Evolutionary conservation across 1,140 invertebrate genomes (phyloP).

Genomic region (Drosophila kurseongensis): DNA sequence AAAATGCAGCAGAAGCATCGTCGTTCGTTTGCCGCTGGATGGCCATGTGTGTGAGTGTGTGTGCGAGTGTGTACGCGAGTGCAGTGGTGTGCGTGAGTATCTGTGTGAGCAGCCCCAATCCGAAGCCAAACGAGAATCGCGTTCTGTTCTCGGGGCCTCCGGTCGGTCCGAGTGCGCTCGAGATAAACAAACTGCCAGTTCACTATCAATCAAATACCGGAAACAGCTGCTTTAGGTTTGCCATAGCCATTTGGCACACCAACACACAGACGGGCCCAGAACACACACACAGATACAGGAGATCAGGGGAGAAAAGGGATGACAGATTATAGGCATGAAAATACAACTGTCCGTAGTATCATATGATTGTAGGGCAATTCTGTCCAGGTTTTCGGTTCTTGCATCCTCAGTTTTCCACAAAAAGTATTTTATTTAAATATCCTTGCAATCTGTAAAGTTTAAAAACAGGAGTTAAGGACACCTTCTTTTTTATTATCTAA

Average conservation of each 20-base stretch:
- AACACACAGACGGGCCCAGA: slow-evolving; percentile 37
- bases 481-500: too few relatives aligned
- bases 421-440: too few relatives aligned
- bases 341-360: not conserved
- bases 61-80: not conserved
- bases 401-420: too few relatives aligned
- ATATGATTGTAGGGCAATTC: not conserved
- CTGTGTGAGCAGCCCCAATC: slow-evolving; percentile 46
- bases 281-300: slow-evolving; percentile 17
- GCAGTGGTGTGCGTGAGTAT: slow-evolving; percentile 17
- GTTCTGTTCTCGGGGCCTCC: slow-evolving; percentile 40
- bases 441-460: too few relatives aligned
- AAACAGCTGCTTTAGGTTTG: slow-evolving; percentile 85
- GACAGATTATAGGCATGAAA: not conserved
- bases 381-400: too few relatives aligned
- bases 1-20: slow-evolving; percentile 63
- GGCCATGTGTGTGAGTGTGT: slow-evolving; percentile 12
- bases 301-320: slow-evolving; percentile 14
- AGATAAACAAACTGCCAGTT: slow-evolving; percentile 85
- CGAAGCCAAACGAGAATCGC: slow-evolving; percentile 37
- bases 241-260: slow-evolving; percentile 80
- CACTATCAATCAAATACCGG: slow-evolving; percentile 85
- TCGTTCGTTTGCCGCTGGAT: slow-evolving; percentile 38
- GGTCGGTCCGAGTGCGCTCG: slow-evolving; percentile 66
- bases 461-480: too few relatives aligned